phyloP scores from a whole-genome alignment of 2,797 vertebrate genomes.

The Cephalopachus bancanus region DNA sequence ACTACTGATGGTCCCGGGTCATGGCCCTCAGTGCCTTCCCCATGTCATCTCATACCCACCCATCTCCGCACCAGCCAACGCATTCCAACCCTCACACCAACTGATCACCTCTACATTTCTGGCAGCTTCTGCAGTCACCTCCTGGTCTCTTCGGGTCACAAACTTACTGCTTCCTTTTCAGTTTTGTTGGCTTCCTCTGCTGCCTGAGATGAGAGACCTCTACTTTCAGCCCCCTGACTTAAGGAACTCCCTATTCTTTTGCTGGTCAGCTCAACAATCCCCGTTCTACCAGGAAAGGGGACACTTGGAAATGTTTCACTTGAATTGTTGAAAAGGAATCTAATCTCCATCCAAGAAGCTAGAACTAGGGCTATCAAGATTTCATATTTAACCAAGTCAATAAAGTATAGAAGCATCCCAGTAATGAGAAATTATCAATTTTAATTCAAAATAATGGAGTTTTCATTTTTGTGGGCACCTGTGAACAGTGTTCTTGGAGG shows the following conservation, averaged over 20 bases:
- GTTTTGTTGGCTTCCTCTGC: neutral
- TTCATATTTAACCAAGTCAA: neutral
- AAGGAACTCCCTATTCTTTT: neutral
- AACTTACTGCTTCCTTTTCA: neutral
- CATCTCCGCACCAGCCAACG: neutral
- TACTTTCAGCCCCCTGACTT: neutral
- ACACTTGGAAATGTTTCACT: neutral
- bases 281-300: neutral
- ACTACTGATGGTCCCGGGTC: too few relatives aligned
- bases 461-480: neutral
- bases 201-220: neutral
- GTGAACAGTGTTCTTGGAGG: neutral
- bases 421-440: constrained; percentile 10
- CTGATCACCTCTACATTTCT: neutral
- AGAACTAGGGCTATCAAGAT: neutral
- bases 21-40: neutral
- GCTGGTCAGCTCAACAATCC: neutral
- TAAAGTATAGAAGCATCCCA: constrained; percentile 1
- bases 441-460: neutral
- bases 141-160: neutral
- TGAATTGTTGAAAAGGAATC: neutral
- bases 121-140: neutral
- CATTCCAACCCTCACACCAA: neutral
- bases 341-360: neutral
- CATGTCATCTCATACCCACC: neutral